Conservation (phyloP, 1,140 invertebrate species). For the Goniozus legneri region DNA sequence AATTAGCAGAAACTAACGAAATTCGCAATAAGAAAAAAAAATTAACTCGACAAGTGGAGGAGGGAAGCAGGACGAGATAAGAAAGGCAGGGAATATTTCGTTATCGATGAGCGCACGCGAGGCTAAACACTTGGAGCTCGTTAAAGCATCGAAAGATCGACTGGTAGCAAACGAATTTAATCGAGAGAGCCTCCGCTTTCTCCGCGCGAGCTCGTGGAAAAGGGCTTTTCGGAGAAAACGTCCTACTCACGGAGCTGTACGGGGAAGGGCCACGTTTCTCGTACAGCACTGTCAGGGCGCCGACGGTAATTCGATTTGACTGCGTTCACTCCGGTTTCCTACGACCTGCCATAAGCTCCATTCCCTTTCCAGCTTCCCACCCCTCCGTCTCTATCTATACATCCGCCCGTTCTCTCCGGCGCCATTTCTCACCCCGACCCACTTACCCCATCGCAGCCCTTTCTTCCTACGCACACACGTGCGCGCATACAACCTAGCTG, state of each 20-base stretch:
- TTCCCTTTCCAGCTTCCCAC: slow-evolving; percentile 18
- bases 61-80: too few species aligned
- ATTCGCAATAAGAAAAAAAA: too few species aligned
- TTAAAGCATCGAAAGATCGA: slow-evolving; percentile 28
- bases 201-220: background rate
- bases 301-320: slow-evolving; percentile 44
- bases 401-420: background rate
- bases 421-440: slow-evolving; percentile 4
- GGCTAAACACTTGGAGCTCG: slow-evolving; percentile 16
- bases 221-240: slow-evolving; percentile 11
- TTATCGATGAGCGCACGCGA: too few species aligned
- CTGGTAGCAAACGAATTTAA: slow-evolving; percentile 29
- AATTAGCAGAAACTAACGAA: too few species aligned
- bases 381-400: slow-evolving; percentile 7
- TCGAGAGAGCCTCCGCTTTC: slow-evolving; percentile 4
- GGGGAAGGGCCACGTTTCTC: too few species aligned
- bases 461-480: slow-evolving; percentile 11
- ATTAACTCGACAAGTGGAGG: too few species aligned
- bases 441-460: slow-evolving; percentile 4
- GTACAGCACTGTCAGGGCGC: slow-evolving; percentile 27
- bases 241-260: slow-evolving; percentile 18
- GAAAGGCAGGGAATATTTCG: too few species aligned
- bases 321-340: slow-evolving; percentile 34
- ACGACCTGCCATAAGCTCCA: slow-evolving; percentile 18
- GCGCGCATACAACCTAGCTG: too few species aligned